Evolutionary conservation across 2,888 invertebrate species (phyloP).

Genomic region (Zaprionus obscuricornis): DNA sequence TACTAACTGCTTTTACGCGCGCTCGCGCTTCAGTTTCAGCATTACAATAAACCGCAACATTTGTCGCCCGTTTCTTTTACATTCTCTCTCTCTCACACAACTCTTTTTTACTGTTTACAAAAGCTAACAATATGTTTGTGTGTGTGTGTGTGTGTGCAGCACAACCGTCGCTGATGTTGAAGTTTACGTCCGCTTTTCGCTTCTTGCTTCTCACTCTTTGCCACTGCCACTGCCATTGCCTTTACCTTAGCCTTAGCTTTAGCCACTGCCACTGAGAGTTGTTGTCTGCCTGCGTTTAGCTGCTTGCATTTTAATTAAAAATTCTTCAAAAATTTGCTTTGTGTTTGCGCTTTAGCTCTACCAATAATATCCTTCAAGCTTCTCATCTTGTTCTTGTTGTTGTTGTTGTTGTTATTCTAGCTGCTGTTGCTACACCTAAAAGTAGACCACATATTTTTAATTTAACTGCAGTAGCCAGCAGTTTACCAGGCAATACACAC

Average conservation of each 20-base stretch:
- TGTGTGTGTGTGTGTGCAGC: conserved; percentile 11
- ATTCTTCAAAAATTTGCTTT: conserved; percentile 70
- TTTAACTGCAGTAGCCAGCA: conserved; percentile 49
- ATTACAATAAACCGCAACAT: conserved; percentile 59
- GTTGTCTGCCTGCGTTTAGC: background rate
- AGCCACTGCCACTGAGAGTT: too few species aligned
- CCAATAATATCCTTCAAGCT: conserved; percentile 63
- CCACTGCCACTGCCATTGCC: conserved; percentile 4
- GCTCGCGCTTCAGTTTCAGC: conserved; percentile 36
- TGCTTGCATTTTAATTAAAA: conserved; percentile 73
- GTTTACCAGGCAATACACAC: conserved; percentile 1
- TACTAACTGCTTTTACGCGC: conserved; percentile 74
- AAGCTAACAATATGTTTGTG: background rate
- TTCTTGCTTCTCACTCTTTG: background rate
- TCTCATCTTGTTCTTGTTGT: conserved; percentile 29
- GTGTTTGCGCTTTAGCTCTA: conserved; percentile 49
- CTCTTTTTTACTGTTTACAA: conserved; percentile 45
- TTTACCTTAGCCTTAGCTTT: background rate
- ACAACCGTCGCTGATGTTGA: conserved; percentile 23
- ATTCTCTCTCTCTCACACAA: background rate
- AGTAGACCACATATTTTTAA: conserved; percentile 76
- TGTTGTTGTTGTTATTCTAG: too few species aligned
- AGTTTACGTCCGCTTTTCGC: too few species aligned
- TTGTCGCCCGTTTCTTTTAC: conserved; percentile 47
- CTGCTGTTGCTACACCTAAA: conserved; percentile 59